Evolutionary conservation across 2,888 invertebrate species (phyloP).

Genomic region (Mimas tiliae): DNA sequence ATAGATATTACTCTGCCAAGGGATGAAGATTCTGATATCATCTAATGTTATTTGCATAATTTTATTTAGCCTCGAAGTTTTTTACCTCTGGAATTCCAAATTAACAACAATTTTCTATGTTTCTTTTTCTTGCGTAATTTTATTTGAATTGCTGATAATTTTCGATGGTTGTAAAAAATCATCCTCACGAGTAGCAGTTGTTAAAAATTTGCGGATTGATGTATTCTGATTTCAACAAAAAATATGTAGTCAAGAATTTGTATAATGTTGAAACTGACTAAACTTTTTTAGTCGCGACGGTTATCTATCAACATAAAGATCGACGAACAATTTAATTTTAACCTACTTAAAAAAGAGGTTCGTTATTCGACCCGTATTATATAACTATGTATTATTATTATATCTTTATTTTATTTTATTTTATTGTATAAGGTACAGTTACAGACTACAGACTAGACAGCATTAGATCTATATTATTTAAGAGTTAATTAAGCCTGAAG

Average conservation of each 20-base stretch:
- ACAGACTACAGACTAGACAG: too few relatives aligned
- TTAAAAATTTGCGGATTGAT: background rate
- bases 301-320: too few relatives aligned
- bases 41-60: background rate
- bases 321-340: too few relatives aligned
- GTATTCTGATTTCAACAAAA: slow-evolving; percentile 2
- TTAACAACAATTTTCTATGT: slow-evolving; percentile 13
- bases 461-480: too few relatives aligned
- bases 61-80: slow-evolving; percentile 10
- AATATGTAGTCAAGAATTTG: background rate
- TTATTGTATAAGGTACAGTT: too few relatives aligned
- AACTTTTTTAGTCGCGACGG: background rate
- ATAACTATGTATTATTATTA: too few relatives aligned
- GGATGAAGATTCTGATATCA: background rate
- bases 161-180: background rate
- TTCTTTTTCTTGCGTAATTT: slow-evolving; percentile 13
- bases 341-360: too few relatives aligned
- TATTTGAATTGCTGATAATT: slow-evolving; percentile 11
- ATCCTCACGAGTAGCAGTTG: background rate
- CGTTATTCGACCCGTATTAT: too few relatives aligned
- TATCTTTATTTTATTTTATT: too few relatives aligned
- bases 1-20: too few relatives aligned
- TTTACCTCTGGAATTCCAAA: slow-evolving; percentile 3
- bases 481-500: too few relatives aligned
- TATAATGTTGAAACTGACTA: background rate